Conservation (phyloP, 2,888 invertebrate genomes). For the Drosophila siamana region DNA sequence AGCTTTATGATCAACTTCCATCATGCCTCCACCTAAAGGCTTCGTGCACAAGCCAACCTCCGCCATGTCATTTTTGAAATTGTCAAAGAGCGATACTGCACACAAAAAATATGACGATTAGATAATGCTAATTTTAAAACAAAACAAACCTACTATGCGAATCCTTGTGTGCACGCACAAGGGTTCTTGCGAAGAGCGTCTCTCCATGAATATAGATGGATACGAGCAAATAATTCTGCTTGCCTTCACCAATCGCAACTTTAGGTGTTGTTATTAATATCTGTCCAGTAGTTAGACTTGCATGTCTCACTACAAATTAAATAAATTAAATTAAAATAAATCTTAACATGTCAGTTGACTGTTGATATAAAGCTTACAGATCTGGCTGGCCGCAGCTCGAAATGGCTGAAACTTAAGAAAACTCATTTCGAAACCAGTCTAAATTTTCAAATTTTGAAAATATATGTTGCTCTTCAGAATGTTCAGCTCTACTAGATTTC, state of each 20-base stretch:
- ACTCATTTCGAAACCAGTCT: conserved; percentile 21
- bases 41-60: conserved; percentile 38
- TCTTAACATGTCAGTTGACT: neutral
- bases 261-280: conserved; percentile 8
- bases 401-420: neutral
- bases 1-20: conserved; percentile 11
- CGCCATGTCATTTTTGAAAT: conserved; percentile 17
- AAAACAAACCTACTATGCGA: conserved; percentile 48
- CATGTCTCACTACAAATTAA: conserved; percentile 7
- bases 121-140: neutral
- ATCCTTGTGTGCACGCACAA: conserved; percentile 40
- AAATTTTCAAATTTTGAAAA: conserved; percentile 29
- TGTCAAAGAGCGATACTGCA: conserved; percentile 37
- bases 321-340: neutral
- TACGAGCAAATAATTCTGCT: conserved; percentile 47
- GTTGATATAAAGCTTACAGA: neutral
- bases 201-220: conserved; percentile 55
- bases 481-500: conserved; percentile 17
- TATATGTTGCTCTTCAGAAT: neutral
- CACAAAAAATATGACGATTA: neutral
- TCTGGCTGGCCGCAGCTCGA: neutral
- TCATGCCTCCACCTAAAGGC: conserved; percentile 57
- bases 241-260: conserved; percentile 34
- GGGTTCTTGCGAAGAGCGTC: conserved; percentile 36
- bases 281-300: neutral